Evolutionary conservation across 2,888 invertebrate species (phyloP), one percentile per base, ranked within the genome.

Genomic region (Steinernema carpocapsae): DNA sequence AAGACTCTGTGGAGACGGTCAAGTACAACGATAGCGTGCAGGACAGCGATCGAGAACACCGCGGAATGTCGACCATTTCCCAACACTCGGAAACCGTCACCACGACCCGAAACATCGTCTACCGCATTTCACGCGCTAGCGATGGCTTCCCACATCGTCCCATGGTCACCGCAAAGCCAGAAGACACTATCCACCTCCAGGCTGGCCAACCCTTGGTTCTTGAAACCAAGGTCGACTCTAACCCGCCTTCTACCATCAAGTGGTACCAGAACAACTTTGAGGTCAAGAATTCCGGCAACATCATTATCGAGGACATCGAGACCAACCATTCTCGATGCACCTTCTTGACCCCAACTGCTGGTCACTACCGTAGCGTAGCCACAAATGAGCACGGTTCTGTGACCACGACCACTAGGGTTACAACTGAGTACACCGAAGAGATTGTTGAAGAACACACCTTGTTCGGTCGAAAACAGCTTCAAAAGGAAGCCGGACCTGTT

Each of bases 321-420:
- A 70, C 74, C 26, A 84, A 84, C 70, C 72, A 78, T 43, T 76
- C 75, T 19, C 73, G 76, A 22, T 73, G 77, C 19, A 73, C 75
- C 1, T 77, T 82, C 71, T n/a, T 70, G 0, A 64, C 75, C 17
- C 89, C 89, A 86, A 71, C 87, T 85, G 73, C 75, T 48, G 84
- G 82, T 10, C 52, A 78, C n/a, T 84, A 82, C 71, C 76, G 78
- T 26, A 83, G 80, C 6, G 77, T 77, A 6, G 81, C 81, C 14
- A 78, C 73, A 19, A 84, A 84, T 70, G 77, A 72, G n/a, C 73
- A 79, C 19, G 84, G 84, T 4, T 48, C 48, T 14, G 74, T 76
- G 1, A 78, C 74, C 22, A 72, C 71, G 12, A 71, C 73, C 0
- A 80, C 80, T 0, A 29, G 78, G 24, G 76, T 80, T 10, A 80